Evolutionary conservation across 2,888 invertebrate species (phyloP), one percentile per base, ranked within the genome.

Genomic region (Lasioglossum villosulum): DNA sequence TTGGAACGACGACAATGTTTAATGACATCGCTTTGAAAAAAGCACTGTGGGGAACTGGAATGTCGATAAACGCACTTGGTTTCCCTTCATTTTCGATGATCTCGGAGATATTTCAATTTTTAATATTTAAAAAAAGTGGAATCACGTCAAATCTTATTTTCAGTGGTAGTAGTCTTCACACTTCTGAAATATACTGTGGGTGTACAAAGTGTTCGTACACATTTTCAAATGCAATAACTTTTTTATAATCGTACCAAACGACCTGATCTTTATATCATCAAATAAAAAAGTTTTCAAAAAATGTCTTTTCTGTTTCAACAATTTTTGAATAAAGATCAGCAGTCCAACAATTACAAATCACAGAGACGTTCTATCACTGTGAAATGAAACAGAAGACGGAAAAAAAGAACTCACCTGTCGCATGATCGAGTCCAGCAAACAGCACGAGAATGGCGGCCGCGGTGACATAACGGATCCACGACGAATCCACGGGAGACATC

Each of bases 341-440:
- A 39, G 39, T 39, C 39, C 8, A 39, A 0, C 45, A 45, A 45
- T 45, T 48, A 48, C 23, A 48, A 19, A 52, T 16, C 5, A 48
- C 4, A 19, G 5, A 19, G 6, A 5, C 52, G 48, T 48, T 48
- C 48, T 1, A n/a, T 52, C 23, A 23, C 48, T 23, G 48, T 48
- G 23, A n/a, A 52, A 52, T 3, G 10, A n/a, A 23, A 8, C 52
- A 1, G 4, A 23, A 52, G 48, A 2, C 42, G 14, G 14, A 39
- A 14, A 42, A 42, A 5, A 14, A 27, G 5, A 39, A 83, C 82
- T 4, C 87, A 90, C 90, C 90, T 84, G 86, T 30, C 37, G 73
- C 81, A 27, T 39, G 66, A 37, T 84, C 27, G 12, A 77, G 52
- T 10, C 71, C 70, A 37, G n/a, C 78, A n/a, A 74, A 23, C 37